Conservation (phyloP, 2,888 invertebrate species). For the Drosophila monieri region DNA sequence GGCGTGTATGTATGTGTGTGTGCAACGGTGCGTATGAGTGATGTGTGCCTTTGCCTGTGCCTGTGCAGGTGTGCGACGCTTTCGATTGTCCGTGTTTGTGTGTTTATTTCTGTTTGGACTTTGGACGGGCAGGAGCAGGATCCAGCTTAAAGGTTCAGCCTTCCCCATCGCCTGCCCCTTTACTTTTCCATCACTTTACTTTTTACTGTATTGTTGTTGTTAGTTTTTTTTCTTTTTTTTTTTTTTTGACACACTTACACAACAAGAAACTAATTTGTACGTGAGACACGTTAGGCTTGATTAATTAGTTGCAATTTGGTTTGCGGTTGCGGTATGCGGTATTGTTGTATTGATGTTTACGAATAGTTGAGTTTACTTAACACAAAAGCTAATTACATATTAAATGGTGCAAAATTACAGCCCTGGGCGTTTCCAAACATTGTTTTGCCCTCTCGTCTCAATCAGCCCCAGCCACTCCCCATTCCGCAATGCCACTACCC, state of each 20-base stretch:
- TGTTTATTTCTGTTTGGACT: conserved; percentile 22
- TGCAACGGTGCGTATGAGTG: conserved; percentile 15
- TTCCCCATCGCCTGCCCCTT: conserved; percentile 29
- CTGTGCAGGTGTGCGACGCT: conserved; percentile 35
- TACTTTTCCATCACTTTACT: conserved; percentile 20
- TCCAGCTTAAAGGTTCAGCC: conserved; percentile 28
- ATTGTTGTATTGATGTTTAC: conserved; percentile 51
- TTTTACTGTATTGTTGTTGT: conserved; percentile 3
- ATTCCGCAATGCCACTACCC: conserved; percentile 6
- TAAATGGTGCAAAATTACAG: conserved; percentile 83
- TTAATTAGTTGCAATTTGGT: conserved; percentile 59
- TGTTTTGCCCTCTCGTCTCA: conserved; percentile 79
- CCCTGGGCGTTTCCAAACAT: conserved; percentile 82
- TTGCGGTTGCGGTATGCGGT: conserved; percentile 45
- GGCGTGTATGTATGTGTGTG: conserved; percentile 21
- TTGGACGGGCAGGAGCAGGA: conserved; percentile 33
- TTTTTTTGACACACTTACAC: conserved; percentile 56
- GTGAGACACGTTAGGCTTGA: conserved; percentile 54
- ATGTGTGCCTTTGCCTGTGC: conserved; percentile 15
- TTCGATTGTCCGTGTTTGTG: conserved; percentile 24
- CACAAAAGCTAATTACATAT: conserved; percentile 80
- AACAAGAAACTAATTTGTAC: conserved; percentile 53
- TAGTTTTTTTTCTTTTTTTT: conserved; percentile 20
- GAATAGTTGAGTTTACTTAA: conserved; percentile 72
- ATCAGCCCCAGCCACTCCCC: conserved; percentile 52